Conservation (phyloP, 1,140 invertebrate species). For the Cotesia chilonis region DNA sequence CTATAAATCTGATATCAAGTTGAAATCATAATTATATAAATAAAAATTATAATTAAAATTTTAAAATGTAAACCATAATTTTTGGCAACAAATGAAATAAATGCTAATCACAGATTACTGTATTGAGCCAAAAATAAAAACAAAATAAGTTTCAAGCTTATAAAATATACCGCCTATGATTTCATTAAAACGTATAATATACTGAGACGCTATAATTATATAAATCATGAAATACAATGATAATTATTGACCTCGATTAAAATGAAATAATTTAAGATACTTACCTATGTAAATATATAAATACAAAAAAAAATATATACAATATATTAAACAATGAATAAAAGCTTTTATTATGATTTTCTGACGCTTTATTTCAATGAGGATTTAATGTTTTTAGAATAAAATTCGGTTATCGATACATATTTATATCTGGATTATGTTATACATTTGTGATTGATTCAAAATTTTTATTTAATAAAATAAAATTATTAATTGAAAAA, state of each 20-base stretch:
- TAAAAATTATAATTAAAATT: no score
- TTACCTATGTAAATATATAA: slow-evolving; percentile 12
- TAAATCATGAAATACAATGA: no score
- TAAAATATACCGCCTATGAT: no score
- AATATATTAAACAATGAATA: slow-evolving; percentile 26
- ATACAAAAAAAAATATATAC: slow-evolving; percentile 13
- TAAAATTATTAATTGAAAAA: slow-evolving; percentile 20
- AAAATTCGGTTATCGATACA: slow-evolving; percentile 18
- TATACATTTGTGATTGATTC: slow-evolving; percentile 18
- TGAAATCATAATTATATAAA: no score
- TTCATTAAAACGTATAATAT: no score
- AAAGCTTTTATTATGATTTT: slow-evolving; percentile 12
- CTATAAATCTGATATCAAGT: no score
- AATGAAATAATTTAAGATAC: background rate
- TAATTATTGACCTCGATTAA: background rate
- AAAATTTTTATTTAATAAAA: slow-evolving; percentile 14
- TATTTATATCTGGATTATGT: slow-evolving; percentile 26
- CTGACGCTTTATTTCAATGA: slow-evolving; percentile 34
- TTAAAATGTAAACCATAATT: no score
- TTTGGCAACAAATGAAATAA: no score
- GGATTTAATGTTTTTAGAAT: slow-evolving; percentile 4
- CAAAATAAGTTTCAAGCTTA: no score
- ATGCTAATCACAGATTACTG: no score
- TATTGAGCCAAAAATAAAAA: no score
- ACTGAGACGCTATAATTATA: no score